Base-by-base conservation (phyloP, 2,888 invertebrate species). In the Labia minor region DNA sequence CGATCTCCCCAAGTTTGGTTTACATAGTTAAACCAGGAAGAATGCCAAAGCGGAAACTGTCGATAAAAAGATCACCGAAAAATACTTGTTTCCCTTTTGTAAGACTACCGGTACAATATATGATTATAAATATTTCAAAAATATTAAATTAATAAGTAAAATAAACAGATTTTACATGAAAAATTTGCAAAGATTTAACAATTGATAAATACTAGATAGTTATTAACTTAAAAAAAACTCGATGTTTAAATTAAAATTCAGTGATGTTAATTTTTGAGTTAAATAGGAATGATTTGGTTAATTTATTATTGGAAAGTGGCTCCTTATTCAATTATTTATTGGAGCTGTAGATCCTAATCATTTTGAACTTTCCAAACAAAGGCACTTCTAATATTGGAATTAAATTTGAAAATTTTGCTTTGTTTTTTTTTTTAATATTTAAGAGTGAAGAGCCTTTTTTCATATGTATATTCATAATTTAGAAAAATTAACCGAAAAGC, bases 301-400 rank as follows among this genome's bases (percentile, higher is more conserved):
- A 49, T 49, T 49, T 49, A 14, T 49, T 49, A 2, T 49, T 49
- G 49, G 49, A 49, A 49, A 49, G 49, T 49, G 49, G n/a, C 49
- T 49, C 49, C 49, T 2, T n/a, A 10, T 6, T 26, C 26, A 26
- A 6, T 26, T n/a, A n/a, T n/a, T 33, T 33, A 8, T 11, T 10
- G 49, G 14, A 49, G 49, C 49, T 14, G 49, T 49, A n/a, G 49
- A n/a, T 10, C 14, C 14, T 3, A 26, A 26, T 49, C 16, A 8
- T 49, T 49, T 49, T n/a, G 14, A 49, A n/a, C 49, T 49, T 49
- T 49, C 49, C 49, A 49, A 68, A 68, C 64, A 69, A 70, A 70
- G 70, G 70, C 70, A 69, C 69, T 70, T 70, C 70, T 69, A 68
- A 68, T 68, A 69, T 68, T 70, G 70, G 66, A 70, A 70, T 69